phyloP scores from a whole-genome alignment of 1,140 invertebrate genomes.

The Nymphalis io region DNA sequence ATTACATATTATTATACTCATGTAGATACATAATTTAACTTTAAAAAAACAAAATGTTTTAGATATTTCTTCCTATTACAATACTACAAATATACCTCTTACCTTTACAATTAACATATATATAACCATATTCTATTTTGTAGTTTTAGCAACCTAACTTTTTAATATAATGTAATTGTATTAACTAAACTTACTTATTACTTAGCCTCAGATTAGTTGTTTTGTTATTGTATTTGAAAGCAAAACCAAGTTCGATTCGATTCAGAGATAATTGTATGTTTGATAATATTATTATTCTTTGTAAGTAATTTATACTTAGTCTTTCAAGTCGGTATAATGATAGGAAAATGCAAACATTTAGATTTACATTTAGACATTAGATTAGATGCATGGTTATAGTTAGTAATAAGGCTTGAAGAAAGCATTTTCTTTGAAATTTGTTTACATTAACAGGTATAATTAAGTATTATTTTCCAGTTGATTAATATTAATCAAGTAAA shows the following conservation, averaged over 20 bases:
- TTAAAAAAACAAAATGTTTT: not conserved
- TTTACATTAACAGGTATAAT: too few relatives aligned
- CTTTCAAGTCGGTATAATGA: not conserved
- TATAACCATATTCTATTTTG: not conserved
- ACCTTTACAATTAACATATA: not conserved
- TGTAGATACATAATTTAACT: not conserved
- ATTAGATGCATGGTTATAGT: not conserved
- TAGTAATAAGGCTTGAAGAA: not conserved
- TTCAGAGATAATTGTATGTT: not conserved
- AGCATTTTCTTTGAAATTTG: not conserved
- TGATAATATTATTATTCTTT: not conserved
- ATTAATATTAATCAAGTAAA: not conserved
- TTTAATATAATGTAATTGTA: too few relatives aligned
- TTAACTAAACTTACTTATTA: too few relatives aligned
- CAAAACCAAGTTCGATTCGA: not conserved
- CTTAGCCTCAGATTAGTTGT: too few relatives aligned
- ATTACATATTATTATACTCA: conserved; percentile 1
- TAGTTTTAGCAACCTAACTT: too few relatives aligned
- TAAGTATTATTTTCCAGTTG: too few relatives aligned
- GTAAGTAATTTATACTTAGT: not conserved
- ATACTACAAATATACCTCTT: conserved; percentile 10
- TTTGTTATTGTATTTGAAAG: too few relatives aligned
- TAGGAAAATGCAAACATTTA: not conserved
- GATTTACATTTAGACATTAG: too few relatives aligned
- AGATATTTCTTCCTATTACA: conserved; percentile 4